These are phyloP conservation scores for Tympanuchus pallidicinctus DNA, from an alignment of 2,113 vertebrate species.

Conservation along the genomic window DNA sequence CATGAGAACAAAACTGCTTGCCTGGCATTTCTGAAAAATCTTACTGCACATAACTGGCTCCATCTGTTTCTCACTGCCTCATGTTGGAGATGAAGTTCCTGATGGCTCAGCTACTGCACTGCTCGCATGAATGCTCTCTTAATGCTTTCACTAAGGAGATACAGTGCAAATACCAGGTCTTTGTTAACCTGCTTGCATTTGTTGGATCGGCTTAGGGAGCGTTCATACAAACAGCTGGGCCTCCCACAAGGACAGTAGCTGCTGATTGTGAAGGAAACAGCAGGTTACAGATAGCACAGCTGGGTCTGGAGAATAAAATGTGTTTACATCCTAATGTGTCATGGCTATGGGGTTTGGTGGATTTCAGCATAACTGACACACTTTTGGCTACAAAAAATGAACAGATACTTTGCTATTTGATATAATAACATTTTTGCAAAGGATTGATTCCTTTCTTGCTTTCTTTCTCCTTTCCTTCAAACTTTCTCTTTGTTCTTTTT, in stretches of 20 bases:
- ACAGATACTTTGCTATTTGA: not conserved
- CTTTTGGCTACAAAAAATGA: not conserved
- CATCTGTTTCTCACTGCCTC: not conserved
- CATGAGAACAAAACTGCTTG: not conserved
- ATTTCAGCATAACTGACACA: not conserved
- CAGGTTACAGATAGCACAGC: not conserved
- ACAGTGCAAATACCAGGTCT: not conserved
- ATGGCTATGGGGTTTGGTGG: not conserved
- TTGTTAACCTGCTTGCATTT: not conserved
- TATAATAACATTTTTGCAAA: not conserved
- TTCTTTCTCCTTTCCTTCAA: slow-evolving; percentile 47
- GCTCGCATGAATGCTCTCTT: fast-evolving
- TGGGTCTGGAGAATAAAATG: not conserved
- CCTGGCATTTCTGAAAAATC: not conserved
- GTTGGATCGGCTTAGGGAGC: not conserved
- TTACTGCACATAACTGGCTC: not conserved
- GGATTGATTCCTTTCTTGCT: not conserved
- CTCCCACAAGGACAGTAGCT: not conserved
- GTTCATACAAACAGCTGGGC: not conserved
- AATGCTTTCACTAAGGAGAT: not conserved
- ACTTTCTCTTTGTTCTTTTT: slow-evolving; percentile 27
- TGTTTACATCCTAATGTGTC: not conserved
- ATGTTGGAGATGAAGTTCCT: not conserved
- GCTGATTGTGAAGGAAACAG: not conserved
- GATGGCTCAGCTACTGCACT: not conserved